Evolutionary conservation across 2,888 invertebrate genomes (phyloP).

Genomic region (Elmis aenea): DNA sequence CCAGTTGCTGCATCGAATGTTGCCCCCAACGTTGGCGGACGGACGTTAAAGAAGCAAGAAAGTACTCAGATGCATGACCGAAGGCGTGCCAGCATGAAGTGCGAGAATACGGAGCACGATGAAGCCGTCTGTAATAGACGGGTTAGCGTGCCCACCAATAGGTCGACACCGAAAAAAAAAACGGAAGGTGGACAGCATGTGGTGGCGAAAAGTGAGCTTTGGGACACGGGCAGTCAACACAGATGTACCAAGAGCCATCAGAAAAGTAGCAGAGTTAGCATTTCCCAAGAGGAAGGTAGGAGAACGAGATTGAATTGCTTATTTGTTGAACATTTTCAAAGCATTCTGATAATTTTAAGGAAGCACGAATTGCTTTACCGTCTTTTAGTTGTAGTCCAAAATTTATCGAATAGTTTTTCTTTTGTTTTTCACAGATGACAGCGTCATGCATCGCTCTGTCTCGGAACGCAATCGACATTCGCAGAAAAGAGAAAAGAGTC

Average conservation of each 20-base stretch:
- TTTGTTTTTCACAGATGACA: too few relatives aligned
- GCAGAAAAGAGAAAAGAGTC: conserved; percentile 37
- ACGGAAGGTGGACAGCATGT: conserved; percentile 43
- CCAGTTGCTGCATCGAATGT: too few relatives aligned
- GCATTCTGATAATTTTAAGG: background rate
- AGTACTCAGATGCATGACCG: too few relatives aligned
- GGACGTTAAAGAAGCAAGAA: too few relatives aligned
- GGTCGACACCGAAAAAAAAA: conserved; percentile 49
- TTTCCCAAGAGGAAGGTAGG: conserved; percentile 40
- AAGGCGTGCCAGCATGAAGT: too few relatives aligned
- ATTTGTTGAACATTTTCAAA: too few relatives aligned
- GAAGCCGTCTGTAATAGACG: conserved; percentile 24
- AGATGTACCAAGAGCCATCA: conserved; percentile 41
- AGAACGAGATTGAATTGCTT: too few relatives aligned
- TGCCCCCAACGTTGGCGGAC: too few relatives aligned
- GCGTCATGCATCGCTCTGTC: conserved; percentile 41
- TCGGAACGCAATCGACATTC: conserved; percentile 43
- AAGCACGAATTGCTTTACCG: background rate
- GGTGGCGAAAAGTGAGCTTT: conserved; percentile 46
- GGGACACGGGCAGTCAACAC: conserved; percentile 46
- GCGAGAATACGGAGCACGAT: conserved; percentile 15
- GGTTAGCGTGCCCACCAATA: conserved; percentile 36
- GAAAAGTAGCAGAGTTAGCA: conserved; percentile 36
- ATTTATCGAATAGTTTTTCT: too few relatives aligned
- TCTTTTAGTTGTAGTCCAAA: background rate